Conservation (phyloP, 2,797 vertebrate genomes). For the Lacerta viridis region DNA sequence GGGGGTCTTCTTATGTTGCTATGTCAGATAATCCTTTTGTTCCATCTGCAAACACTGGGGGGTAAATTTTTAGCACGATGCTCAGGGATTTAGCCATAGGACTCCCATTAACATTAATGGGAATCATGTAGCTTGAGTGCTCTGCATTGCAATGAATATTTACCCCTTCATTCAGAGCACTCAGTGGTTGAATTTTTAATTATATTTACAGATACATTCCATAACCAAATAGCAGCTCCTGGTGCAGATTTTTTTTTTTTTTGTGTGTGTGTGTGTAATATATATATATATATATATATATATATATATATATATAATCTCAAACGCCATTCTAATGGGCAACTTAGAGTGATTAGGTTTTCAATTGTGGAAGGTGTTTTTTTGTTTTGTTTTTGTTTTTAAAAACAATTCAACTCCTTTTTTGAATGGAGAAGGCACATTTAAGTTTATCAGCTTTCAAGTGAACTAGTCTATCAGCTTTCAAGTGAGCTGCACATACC, state of each 20-base stretch:
- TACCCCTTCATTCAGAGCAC: constrained; percentile 77
- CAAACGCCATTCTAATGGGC: constrained; percentile 73
- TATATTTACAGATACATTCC: constrained; percentile 85
- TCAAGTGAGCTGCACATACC: constrained; percentile 52
- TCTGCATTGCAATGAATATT: constrained; percentile 80
- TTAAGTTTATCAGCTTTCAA: constrained; percentile 63
- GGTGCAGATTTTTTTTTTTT: constrained; percentile 68
- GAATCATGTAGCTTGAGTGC: constrained; percentile 75
- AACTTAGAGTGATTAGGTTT: constrained; percentile 70
- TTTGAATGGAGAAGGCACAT: neutral
- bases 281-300: constrained; percentile 75
- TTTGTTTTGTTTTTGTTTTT: constrained; percentile 44
- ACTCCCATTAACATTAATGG: constrained; percentile 84
- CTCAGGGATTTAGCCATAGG: constrained; percentile 79
- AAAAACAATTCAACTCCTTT: neutral
- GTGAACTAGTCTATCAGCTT: neutral
- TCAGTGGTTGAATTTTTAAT: constrained; percentile 81
- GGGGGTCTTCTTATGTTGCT: constrained; percentile 72
- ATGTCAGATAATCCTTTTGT: constrained; percentile 81
- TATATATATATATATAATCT: constrained; percentile 72
- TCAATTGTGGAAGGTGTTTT: constrained; percentile 68
- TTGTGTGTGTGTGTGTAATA: constrained; percentile 30
- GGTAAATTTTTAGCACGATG: constrained; percentile 82
- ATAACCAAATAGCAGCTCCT: constrained; percentile 76
- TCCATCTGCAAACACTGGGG: constrained; percentile 84